A percentile compares a stretch with the other conserved stretches of the same genome.
These are phyloP conservation scores for Macrophya alboannulata DNA, from an alignment of 2,888 invertebrate genomes.

Conservation along the genomic window DNA sequence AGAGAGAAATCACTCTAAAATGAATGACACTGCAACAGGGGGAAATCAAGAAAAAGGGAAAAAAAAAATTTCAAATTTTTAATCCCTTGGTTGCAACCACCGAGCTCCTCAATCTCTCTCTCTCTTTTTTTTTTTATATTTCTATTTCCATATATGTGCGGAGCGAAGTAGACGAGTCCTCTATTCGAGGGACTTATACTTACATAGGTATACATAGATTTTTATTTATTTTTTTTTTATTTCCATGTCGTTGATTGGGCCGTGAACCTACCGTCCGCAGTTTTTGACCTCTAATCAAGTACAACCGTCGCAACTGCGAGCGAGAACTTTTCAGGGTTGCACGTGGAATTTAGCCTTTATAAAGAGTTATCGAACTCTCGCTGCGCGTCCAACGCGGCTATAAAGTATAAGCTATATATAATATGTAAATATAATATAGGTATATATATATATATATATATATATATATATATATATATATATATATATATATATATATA, in stretches of 20 bases:
- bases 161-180: not conserved
- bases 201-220: not conserved
- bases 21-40: too few relatives aligned
- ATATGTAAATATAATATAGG: not conserved
- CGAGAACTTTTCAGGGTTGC: slow-evolving; percentile 16
- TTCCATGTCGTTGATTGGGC: slow-evolving; percentile 47
- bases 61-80: not conserved
- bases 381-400: not conserved
- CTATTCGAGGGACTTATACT: not conserved
- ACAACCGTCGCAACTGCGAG: slow-evolving; percentile 1
- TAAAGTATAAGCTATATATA: not conserved
- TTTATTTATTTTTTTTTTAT: not conserved
- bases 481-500: too few relatives aligned
- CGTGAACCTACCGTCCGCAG: slow-evolving; percentile 35
- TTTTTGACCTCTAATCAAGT: slow-evolving; percentile 50
- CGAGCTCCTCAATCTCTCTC: not conserved
- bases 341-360: slow-evolving; percentile 50
- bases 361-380: slow-evolving; percentile 51
- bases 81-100: not conserved
- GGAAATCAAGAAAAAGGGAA: too few relatives aligned
- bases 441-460: not conserved
- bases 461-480: too few relatives aligned
- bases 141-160: not conserved
- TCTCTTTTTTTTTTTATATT: not conserved
- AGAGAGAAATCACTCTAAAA: too few relatives aligned